These are phyloP conservation scores for Tetranychus urticae DNA, from an alignment of 1,140 invertebrate genomes.

Conservation along the genomic window DNA sequence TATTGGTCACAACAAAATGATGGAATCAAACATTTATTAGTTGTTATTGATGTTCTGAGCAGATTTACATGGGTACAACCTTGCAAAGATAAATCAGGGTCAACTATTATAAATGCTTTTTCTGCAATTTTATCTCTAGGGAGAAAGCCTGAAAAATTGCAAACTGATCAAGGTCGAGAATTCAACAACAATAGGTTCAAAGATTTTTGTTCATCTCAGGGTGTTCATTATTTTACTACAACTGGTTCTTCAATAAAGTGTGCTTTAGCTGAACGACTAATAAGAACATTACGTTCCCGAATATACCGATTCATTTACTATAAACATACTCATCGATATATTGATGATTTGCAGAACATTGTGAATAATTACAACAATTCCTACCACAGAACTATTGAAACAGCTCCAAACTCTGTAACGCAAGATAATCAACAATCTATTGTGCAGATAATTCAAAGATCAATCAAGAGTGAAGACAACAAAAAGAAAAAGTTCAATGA, in stretches of 20 bases:
- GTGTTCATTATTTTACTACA: conserved; percentile 23
- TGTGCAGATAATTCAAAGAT: too few species aligned
- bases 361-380: neutral
- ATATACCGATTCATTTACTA: neutral
- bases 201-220: conserved; percentile 15
- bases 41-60: neutral
- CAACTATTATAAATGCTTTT: neutral
- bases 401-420: neutral
- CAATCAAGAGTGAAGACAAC: too few species aligned
- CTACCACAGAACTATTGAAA: neutral
- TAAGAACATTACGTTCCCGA: conserved; percentile 20
- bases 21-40: neutral
- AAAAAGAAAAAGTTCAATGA: too few species aligned
- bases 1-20: neutral
- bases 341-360: neutral
- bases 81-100: neutral
- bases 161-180: conserved; percentile 3
- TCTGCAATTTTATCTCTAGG: neutral
- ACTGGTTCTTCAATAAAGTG: conserved; percentile 19
- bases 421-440: too few species aligned
- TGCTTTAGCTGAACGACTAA: conserved; percentile 23
- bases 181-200: conserved; percentile 13
- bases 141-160: neutral
- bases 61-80: neutral
- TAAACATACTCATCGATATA: neutral